Evolutionary conservation across 92 coral and sea anemone species (phyloP), one percentile per base, ranked within the genome.

Genomic region (Actinernus sp.): DNA sequence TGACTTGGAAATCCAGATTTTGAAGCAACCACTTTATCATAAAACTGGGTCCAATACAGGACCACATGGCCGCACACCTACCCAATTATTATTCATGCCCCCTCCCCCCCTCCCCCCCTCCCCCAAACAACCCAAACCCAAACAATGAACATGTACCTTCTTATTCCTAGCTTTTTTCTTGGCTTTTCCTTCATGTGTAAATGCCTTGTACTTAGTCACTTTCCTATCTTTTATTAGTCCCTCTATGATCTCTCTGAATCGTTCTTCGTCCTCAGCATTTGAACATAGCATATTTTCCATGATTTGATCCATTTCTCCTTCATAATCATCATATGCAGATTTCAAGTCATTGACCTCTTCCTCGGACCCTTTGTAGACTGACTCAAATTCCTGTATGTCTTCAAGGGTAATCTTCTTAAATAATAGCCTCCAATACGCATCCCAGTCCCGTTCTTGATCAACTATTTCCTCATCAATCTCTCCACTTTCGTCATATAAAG

Each of bases 401-500:
- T 95, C 83, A 1, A 86, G 37, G 1, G 99, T 87, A 12, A 95
- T 87, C 79, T 95, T 87, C 56, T 92, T 81, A 45, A 94, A 94
- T 55, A 95, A 34, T 25, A 95, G 65, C 28, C 99, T 73, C 99
- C 99, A 95, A 41, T 95, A 95, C 0, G 84, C 85, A 29, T 68
- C 78, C 99, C 99, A 95, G 63, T 95, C 99, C 24, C 96, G 78
- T 66, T 95, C 97, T 61, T 91, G 95, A 13, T 78, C 85, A 11
- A 84, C 88, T 63, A 91, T 67, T 25, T 95, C 99, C 37, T 95
- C 99, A 25, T 92, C 99, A 19, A 95, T 79, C 65, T 91, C 99
- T 4, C 99, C 99, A 17, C 77, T 83, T 56, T 95, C 99, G 55
- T 95, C 99, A 59, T 95, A 95, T 61, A 95, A 57, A 0, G 79